These are phyloP conservation scores for Nomia melanderi DNA, from an alignment of 1,140 invertebrate genomes.

Conservation along the genomic window DNA sequence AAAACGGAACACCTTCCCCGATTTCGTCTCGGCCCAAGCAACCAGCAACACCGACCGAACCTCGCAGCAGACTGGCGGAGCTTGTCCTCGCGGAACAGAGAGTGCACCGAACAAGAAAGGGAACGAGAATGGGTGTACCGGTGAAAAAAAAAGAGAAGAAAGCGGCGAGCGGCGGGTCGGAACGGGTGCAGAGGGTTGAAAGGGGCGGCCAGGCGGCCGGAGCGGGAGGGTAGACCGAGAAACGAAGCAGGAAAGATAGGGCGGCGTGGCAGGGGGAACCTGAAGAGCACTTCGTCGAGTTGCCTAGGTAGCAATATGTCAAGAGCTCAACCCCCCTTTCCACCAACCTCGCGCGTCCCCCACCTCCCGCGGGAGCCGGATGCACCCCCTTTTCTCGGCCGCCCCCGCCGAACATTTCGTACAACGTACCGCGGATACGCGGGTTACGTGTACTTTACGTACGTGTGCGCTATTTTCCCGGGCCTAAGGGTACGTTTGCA, in stretches of 20 bases:
- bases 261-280: constrained; percentile 46
- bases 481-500: too few relatives aligned
- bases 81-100: constrained; percentile 34
- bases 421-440: constrained; percentile 38
- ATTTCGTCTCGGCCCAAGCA: not conserved
- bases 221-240: constrained; percentile 20
- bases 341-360: constrained; percentile 39
- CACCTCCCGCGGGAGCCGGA: constrained; percentile 2
- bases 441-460: constrained; percentile 23
- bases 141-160: constrained; percentile 28
- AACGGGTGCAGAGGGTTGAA: not conserved
- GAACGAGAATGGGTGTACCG: constrained; percentile 28
- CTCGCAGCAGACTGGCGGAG: constrained; percentile 62
- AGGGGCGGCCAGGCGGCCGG: not conserved
- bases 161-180: constrained; percentile 21
- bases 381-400: constrained; percentile 38
- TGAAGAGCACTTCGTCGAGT: constrained; percentile 74
- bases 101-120: constrained; percentile 38
- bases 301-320: constrained; percentile 79
- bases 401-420: constrained; percentile 32
- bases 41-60: constrained; percentile 55
- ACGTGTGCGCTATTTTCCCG: constrained; percentile 47
- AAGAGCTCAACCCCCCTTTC: constrained; percentile 69
- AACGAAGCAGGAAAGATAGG: constrained; percentile 62
- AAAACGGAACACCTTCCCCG: too few relatives aligned